Conservation (phyloP, 2,113 vertebrate genomes). For the Catagonus wagneri region DNA sequence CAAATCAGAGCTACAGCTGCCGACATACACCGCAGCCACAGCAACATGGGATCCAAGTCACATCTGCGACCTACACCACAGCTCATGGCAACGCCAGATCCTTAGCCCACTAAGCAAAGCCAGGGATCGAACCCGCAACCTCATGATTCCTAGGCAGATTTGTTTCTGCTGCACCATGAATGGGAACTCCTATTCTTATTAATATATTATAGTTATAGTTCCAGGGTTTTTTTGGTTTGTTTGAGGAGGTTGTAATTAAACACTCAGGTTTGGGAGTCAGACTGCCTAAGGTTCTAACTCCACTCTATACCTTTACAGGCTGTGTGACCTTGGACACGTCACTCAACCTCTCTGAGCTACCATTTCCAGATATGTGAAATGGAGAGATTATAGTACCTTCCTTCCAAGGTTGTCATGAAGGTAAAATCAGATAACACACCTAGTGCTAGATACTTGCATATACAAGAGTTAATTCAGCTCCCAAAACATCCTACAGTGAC, state of each 20-base stretch:
- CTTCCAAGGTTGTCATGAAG: not conserved
- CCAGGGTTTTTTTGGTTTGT: too few species aligned
- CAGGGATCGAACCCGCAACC: too few species aligned
- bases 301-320: not conserved
- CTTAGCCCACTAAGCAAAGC: too few species aligned
- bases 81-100: too few species aligned
- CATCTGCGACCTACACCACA: too few species aligned
- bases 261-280: not conserved
- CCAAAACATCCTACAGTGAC: not conserved
- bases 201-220: too few species aligned
- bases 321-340: not conserved
- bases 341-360: not conserved
- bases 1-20: too few species aligned
- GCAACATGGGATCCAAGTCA: too few species aligned
- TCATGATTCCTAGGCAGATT: too few species aligned
- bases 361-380: not conserved
- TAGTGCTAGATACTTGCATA: not conserved
- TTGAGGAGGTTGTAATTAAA: not conserved
- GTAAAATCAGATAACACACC: not conserved
- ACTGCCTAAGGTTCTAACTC: not conserved
- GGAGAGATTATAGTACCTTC: accelerated
- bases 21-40: too few species aligned
- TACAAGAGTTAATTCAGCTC: not conserved
- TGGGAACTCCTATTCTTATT: too few species aligned
- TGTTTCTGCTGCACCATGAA: too few species aligned